phyloP scores from a whole-genome alignment of 2,797 vertebrate species.

The Microchirus variegatus region DNA sequence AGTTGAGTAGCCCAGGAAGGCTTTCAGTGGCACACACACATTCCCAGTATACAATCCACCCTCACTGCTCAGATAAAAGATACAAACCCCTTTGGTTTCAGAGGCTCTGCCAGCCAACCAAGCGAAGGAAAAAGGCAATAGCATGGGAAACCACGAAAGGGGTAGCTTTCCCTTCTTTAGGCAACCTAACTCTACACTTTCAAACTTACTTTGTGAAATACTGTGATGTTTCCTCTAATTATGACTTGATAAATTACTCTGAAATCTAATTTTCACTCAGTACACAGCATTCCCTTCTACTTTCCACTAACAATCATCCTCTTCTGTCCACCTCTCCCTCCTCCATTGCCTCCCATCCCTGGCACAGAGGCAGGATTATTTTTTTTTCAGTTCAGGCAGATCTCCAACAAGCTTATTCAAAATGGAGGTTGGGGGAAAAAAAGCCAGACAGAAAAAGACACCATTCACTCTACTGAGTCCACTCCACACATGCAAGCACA shows the following conservation, averaged over 20 bases:
- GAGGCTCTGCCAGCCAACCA: constrained; percentile 33
- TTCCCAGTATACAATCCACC: constrained; percentile 34
- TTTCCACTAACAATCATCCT: neutral
- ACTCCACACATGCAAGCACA: constrained; percentile 4
- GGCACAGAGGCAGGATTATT: constrained; percentile 57
- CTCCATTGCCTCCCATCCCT: constrained; percentile 21
- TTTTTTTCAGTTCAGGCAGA: constrained; percentile 42
- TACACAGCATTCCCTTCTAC: constrained; percentile 8
- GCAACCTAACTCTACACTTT: constrained; percentile 8
- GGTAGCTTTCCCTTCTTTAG: constrained; percentile 4
- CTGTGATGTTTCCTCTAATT: constrained; percentile 5
- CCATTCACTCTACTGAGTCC: constrained; percentile 44
- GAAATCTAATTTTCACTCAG: neutral
- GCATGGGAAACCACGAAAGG: constrained; percentile 44
- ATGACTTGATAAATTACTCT: constrained; percentile 2
- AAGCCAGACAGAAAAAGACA: constrained; percentile 39
- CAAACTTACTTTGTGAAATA: neutral
- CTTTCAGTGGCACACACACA: constrained; percentile 45
- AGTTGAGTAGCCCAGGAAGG: constrained; percentile 44
- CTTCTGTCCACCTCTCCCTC: constrained; percentile 14
- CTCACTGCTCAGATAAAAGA: constrained; percentile 60
- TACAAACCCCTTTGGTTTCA: constrained; percentile 49
- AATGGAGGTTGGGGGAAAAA: constrained; percentile 18
- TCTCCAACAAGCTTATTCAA: constrained; percentile 45
- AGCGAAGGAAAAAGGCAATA: constrained; percentile 31